A percentile compares a stretch with the other conserved stretches of the same genome.
phyloP scores from a whole-genome alignment of 2,113 vertebrate genomes.

The Chelonoidis abingdonii region DNA sequence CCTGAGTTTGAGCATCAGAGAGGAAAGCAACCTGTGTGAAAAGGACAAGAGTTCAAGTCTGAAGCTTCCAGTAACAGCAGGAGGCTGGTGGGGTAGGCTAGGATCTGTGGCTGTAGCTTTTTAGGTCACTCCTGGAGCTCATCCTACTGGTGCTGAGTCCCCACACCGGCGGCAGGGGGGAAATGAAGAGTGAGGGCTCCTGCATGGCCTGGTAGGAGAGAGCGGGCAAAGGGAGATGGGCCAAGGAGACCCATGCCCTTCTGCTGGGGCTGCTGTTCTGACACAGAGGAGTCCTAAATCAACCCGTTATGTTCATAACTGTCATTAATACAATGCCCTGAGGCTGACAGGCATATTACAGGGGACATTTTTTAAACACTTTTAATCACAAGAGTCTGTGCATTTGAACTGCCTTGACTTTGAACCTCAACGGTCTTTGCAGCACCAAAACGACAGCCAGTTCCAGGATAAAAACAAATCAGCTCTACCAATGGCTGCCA shows the following conservation, averaged over 20 bases:
- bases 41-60: background rate
- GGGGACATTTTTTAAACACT: slow-evolving; percentile 66
- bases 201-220: background rate
- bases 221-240: background rate
- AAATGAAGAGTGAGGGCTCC: background rate
- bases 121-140: too few relatives aligned
- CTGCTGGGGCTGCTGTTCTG: rapidly evolving
- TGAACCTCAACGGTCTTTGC: slow-evolving; percentile 39
- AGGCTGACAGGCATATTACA: slow-evolving; percentile 55
- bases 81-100: background rate
- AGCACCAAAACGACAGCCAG: background rate
- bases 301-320: slow-evolving; percentile 37
- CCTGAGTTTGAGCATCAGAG: background rate
- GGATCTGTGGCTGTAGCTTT: rapidly evolving
- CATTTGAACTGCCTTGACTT: slow-evolving; percentile 29
- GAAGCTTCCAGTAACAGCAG: background rate
- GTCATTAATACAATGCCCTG: slow-evolving; percentile 18
- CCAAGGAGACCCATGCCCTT: rapidly evolving
- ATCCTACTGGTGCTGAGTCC: background rate
- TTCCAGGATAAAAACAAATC: slow-evolving; percentile 49
- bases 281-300: slow-evolving; percentile 27
- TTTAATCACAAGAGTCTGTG: slow-evolving; percentile 56
- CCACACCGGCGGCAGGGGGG: rapidly evolving
- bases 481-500: slow-evolving; percentile 56
- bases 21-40: background rate